phyloP scores from a whole-genome alignment of 2,888 invertebrate genomes.

The Apamea crenata region DNA sequence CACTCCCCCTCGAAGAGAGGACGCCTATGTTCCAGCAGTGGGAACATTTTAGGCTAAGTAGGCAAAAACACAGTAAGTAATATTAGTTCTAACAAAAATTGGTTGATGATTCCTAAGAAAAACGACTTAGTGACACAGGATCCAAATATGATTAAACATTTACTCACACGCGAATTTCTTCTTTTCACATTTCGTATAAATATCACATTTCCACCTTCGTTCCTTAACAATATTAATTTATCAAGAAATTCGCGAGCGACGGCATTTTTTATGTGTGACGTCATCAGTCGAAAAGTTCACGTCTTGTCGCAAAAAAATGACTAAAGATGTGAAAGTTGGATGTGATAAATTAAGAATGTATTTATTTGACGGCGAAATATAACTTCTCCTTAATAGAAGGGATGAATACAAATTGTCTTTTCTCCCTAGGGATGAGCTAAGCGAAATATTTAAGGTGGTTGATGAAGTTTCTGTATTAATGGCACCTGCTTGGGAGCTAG shows the following conservation, averaged over 20 bases:
- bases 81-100: not conserved
- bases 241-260: conserved; percentile 44
- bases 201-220: conserved; percentile 39
- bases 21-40: too few species aligned
- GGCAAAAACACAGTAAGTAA: not conserved
- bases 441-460: conserved; percentile 47
- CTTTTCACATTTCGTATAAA: conserved; percentile 29
- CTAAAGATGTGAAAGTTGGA: conserved; percentile 43
- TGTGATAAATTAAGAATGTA: conserved; percentile 71
- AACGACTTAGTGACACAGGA: not conserved
- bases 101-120: not conserved
- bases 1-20: too few species aligned
- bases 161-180: not conserved
- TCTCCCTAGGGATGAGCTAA: conserved; percentile 7
- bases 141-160: conserved; percentile 18
- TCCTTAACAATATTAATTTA: conserved; percentile 57
- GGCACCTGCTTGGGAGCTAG: conserved; percentile 21
- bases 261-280: conserved; percentile 53
- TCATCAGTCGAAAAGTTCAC: conserved; percentile 63
- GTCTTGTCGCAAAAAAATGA: conserved; percentile 53
- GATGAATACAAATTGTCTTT: conserved; percentile 32
- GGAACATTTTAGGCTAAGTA: too few species aligned
- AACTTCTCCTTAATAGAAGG: conserved; percentile 22
- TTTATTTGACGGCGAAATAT: conserved; percentile 59
- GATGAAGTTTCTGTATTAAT: conserved; percentile 48